Evolutionary conservation across 2,113 vertebrate genomes (phyloP).

Genomic region (Heterotis niloticus): DNA sequence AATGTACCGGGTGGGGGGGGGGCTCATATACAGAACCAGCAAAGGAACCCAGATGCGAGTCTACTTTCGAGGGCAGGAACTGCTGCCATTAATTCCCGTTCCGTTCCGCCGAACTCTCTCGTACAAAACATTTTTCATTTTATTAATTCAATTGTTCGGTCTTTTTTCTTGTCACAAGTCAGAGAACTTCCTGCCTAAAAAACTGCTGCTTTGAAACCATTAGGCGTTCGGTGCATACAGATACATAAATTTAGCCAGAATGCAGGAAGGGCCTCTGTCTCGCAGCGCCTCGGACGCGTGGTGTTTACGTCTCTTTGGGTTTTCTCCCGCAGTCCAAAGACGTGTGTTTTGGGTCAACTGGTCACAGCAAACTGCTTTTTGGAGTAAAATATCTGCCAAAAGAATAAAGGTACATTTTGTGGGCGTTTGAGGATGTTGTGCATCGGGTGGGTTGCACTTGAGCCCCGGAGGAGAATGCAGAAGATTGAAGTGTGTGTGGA

Average conservation of each 20-base stretch:
- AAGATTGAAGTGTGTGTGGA: conserved; percentile 22
- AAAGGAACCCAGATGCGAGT: background rate
- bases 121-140: background rate
- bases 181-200: background rate
- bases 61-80: background rate
- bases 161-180: background rate
- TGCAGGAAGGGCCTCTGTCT: too few relatives aligned
- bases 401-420: background rate
- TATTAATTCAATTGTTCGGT: background rate
- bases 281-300: too few relatives aligned
- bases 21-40: background rate
- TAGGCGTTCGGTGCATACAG: background rate
- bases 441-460: background rate
- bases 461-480: conserved; percentile 9
- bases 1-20: background rate
- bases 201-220: background rate
- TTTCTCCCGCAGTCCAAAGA: too few relatives aligned
- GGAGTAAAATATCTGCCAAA: too few relatives aligned
- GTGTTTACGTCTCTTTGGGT: too few relatives aligned
- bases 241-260: background rate
- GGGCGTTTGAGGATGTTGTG: background rate
- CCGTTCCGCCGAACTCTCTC: background rate
- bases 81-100: background rate
- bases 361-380: too few relatives aligned
- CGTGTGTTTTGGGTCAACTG: too few relatives aligned